Base-by-base conservation (phyloP, 2,888 invertebrate species). In the Steromphala cineraria region DNA sequence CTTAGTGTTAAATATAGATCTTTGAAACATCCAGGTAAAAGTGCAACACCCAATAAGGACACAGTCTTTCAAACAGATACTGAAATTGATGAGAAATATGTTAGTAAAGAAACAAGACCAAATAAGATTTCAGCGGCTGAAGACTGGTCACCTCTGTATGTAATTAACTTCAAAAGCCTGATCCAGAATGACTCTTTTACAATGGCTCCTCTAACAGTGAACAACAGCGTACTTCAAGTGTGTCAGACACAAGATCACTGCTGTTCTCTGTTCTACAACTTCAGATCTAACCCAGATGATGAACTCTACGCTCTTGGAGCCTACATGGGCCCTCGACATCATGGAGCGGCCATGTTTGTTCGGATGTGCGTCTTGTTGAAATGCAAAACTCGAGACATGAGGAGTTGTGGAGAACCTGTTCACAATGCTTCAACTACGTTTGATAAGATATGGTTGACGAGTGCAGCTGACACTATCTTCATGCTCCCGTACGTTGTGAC, bases 271-370 rank as follows among this genome's bases (percentile, higher is more conserved):
- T 67, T 81, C 17, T 90, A 89, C 75, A 19, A 53, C 28, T 40
- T 82, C 46, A 24, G 53, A 0, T n/a, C 7, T 8, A 56, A 78
- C 10, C 74, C 80, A 0, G 56, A 79, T 2, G 84, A 84, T 8
- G 56, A 80, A 40, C 28, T 83, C 7, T 91, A 85, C 79, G 91
- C 88, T 0, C 85, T 91, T 67, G 91, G 90, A 0, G 90, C 87
- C 0, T 90, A 90, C 79, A 85, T 88, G 75, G 90, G 90, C 0
- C 78, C 88, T 1, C 90, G 90, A 80, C 87, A 86, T 4, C 75
- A 83, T 7, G 84, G 90, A 53, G 90, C 90, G 0, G 56, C 81
- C 7, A 90, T 89, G 75, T 90, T 87, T 82, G 78, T 89, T 0
- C 87, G 89, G 81, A 83, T 88, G 3, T 90, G 90, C 71, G 82